Evolutionary conservation across 2,797 vertebrate species (phyloP), one percentile per base, ranked within the genome.

Genomic region (Scolopax rusticola): DNA sequence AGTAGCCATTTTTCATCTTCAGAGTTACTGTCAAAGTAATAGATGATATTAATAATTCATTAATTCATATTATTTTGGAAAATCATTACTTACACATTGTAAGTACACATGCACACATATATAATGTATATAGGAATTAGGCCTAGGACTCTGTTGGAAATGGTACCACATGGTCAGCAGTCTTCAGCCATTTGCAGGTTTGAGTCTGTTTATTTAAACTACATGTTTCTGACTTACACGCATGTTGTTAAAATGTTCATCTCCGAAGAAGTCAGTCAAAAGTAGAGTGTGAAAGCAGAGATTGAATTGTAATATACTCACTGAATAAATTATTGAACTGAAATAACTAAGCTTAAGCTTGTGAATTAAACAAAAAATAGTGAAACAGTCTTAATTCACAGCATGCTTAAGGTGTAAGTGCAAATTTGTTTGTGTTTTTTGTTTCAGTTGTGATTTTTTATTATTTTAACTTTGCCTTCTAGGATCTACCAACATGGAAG

Each of bases 401-500:
- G 32, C 6, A 38, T 75, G 15, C 9, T 73, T 48, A 30, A 65
- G 48, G 6, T 24, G 1, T 13, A 65, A 70, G 14, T 69, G 25
- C 7, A 11, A 45, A 83, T 28, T 45, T 84, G 6, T 8, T 81
- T 71, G 4, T 0, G 1, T 71, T 87, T 19, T 43, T 74, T 73
- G 23, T 79, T 87, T 54, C 82, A 60, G 10, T 95, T 4, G 1
- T 6, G 32, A 53, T 84, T 65, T 88, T 33, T 8, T 79, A 47
- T 83, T 67, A 12, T 61, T 63, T 96, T 83, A 79, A 45, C 14
- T 94, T 96, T 95, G 76, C 18, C 81, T 97, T 97, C 43, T 94
- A 99, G 99, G 99, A 25, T 98, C 99, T 68, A 99, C 98, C 53
- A 98, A 98, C 68, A 92, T 99, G 84, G 99, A 99, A 97, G 98